Base-by-base conservation (phyloP, 2,797 vertebrate species). In the Chanos chanos region DNA sequence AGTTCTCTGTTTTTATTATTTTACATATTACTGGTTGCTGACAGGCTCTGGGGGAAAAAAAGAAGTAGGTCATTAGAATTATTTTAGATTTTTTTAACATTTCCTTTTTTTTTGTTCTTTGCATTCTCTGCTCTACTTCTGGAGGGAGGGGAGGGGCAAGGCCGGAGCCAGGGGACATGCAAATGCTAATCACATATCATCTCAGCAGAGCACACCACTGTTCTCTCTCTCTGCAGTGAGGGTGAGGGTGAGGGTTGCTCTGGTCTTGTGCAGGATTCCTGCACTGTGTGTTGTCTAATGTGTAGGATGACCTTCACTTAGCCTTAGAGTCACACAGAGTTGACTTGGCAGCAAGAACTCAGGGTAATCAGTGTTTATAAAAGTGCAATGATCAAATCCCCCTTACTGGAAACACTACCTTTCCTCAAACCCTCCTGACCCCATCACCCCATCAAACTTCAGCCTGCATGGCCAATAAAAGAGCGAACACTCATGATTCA, bases 11-110 rank as follows among this genome's bases (percentile, higher is more conserved):
- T 44, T 22, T 63, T 58, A 60, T 70, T 33, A 54, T 58, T 24
- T 40, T 49, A 57, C 63, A 61, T 34, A 39, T 61, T 21, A 58
- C 53, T 45, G 22, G 16, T 53, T 66, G 53, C 39, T 30, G 21
- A 30, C 37, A 19, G 16, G 52, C 62, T 51, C 64, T 16, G 37
- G 72, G 54, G 52, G 30, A 64, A 39, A 19, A 36, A 21, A 25
- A 45, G 55, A 74, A 71, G 59, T 74, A 61, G 64, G 68, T 68
- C 72, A 71, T 74, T 71, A 61, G 64, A 74, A 74, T 71, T 61
- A 66, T 66, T 70, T 72, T 59, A 24, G 36, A 66, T 48, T 52
- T 64, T 30, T 19, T n/a, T 30, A n/a, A n/a, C n/a, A n/a, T 24
- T 45, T 18, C 19, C 25, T n/a, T 37, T 54, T 21, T 40, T 59